A percentile compares a stretch with the other conserved stretches of the same genome.
These are phyloP conservation scores for Brenthis hecate DNA, from an alignment of 2,888 invertebrate genomes.

Conservation along the genomic window DNA sequence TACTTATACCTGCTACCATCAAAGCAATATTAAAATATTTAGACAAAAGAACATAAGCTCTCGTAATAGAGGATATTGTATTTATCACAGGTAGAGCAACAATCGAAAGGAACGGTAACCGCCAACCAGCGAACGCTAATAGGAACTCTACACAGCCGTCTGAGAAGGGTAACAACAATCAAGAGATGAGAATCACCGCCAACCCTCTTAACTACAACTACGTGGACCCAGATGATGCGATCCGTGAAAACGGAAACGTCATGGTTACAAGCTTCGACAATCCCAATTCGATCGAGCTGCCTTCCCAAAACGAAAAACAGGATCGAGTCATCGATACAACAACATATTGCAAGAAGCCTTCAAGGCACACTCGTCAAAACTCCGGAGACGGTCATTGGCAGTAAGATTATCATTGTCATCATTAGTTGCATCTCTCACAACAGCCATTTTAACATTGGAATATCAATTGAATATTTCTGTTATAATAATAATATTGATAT, in stretches of 20 bases:
- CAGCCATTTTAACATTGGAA: slow-evolving; percentile 39
- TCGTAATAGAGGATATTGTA: not conserved
- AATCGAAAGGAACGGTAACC: slow-evolving; percentile 80
- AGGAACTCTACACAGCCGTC: slow-evolving; percentile 62
- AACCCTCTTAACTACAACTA: slow-evolving; percentile 89
- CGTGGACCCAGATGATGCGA: slow-evolving; percentile 85
- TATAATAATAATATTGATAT: not conserved
- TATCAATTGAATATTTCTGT: slow-evolving; percentile 11
- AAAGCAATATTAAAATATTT: not conserved
- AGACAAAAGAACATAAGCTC: not conserved
- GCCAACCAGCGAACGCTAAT: slow-evolving; percentile 70
- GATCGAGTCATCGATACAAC: slow-evolving; percentile 83
- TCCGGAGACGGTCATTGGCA: slow-evolving; percentile 77
- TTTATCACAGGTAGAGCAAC: slow-evolving; percentile 79
- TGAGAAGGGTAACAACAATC: slow-evolving; percentile 63
- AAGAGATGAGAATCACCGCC: slow-evolving; percentile 88
- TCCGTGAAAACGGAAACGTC: slow-evolving; percentile 73
- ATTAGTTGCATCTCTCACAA: slow-evolving; percentile 45
- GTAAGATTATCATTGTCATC: slow-evolving; percentile 65
- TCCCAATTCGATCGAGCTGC: slow-evolving; percentile 87
- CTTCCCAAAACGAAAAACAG: slow-evolving; percentile 74
- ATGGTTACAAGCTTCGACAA: slow-evolving; percentile 88
- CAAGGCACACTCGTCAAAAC: slow-evolving; percentile 62
- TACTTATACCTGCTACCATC: not conserved
- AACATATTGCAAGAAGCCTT: slow-evolving; percentile 87